Evolutionary conservation across 2,888 invertebrate species (phyloP).

Genomic region (Ectobius pallidus): DNA sequence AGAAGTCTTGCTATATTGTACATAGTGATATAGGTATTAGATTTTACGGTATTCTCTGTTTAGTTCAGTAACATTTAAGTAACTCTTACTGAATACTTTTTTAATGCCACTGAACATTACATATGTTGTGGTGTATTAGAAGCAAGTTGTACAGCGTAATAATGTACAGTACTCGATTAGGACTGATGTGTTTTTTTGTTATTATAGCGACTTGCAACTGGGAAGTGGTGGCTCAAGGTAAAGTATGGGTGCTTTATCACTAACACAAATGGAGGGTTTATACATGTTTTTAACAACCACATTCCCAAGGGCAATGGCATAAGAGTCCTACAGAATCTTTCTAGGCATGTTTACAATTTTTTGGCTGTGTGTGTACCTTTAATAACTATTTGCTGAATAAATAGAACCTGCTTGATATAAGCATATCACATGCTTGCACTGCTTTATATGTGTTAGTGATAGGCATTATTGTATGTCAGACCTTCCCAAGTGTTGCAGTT

Average conservation of each 20-base stretch:
- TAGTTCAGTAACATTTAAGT: too few relatives aligned
- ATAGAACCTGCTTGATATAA: background rate
- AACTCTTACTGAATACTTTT: too few relatives aligned
- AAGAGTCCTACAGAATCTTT: background rate
- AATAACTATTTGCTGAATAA: too few relatives aligned
- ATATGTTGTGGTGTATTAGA: too few relatives aligned
- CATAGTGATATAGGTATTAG: too few relatives aligned
- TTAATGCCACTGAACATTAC: too few relatives aligned
- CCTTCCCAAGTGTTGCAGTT: too few relatives aligned
- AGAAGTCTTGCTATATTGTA: too few relatives aligned
- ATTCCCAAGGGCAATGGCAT: background rate
- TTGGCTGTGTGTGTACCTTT: background rate
- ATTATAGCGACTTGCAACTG: slow-evolving; percentile 66
- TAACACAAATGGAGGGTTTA: slow-evolving; percentile 39
- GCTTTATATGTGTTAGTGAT: slow-evolving; percentile 12
- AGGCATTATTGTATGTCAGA: too few relatives aligned
- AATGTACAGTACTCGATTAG: slow-evolving; percentile 29
- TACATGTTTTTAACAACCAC: slow-evolving; percentile 15
- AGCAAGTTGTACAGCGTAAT: too few relatives aligned
- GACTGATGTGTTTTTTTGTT: slow-evolving; percentile 51
- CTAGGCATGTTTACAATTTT: background rate
- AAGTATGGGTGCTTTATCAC: slow-evolving; percentile 50
- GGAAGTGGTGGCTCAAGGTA: slow-evolving; percentile 69
- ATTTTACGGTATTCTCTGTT: too few relatives aligned
- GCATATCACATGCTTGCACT: background rate